Evolutionary conservation across 2,113 vertebrate species (phyloP).

Genomic region (Apeltes quadracus): DNA sequence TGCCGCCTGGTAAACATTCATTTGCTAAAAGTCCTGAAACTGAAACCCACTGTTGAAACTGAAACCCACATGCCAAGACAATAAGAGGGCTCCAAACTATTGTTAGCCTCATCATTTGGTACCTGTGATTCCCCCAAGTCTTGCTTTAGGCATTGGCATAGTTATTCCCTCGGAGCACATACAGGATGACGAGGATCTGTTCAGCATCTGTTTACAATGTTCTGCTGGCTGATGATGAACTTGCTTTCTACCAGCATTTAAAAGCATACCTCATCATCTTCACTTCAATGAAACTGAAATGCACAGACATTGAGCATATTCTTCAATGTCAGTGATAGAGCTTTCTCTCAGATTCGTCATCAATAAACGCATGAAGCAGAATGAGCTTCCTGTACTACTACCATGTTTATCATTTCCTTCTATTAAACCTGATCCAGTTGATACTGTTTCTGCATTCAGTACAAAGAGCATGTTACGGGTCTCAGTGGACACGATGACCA

Average conservation of each 20-base stretch:
- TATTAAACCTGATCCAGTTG: neutral
- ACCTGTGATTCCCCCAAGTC: neutral
- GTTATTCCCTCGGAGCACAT: neutral
- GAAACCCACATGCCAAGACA: neutral
- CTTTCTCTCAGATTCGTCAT: neutral
- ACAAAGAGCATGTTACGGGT: no score
- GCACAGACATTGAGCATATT: neutral
- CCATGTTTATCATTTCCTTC: neutral
- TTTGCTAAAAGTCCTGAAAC: no score
- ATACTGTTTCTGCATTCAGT: neutral
- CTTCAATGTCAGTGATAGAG: neutral
- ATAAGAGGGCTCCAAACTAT: neutral
- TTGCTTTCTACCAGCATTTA: neutral
- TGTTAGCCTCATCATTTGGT: neutral
- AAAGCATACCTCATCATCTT: neutral
- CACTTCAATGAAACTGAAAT: neutral
- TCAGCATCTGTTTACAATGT: no score
- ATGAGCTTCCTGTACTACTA: neutral
- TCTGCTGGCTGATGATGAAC: no score
- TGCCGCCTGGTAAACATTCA: no score
- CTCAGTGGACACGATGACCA: no score
- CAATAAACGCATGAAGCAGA: neutral
- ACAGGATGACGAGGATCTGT: no score
- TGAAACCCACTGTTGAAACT: no score
- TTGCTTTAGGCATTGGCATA: neutral